phyloP scores from a whole-genome alignment of 2,113 vertebrate species.

The Grammomys dolichurus region DNA sequence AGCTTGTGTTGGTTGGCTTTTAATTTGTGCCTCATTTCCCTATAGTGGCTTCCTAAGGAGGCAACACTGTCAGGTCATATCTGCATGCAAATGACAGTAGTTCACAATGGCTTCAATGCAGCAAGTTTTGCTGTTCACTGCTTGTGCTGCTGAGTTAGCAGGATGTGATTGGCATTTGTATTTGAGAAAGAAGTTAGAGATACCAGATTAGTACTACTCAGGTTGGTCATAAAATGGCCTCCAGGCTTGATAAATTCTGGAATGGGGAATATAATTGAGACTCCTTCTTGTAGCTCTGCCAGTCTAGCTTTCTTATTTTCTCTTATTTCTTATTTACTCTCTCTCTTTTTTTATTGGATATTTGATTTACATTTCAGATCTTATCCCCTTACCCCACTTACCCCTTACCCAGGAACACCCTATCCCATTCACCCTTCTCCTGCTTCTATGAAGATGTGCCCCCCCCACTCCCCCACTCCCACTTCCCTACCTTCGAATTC shows the following conservation, averaged over 20 bases:
- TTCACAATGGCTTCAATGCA: conserved; percentile 3
- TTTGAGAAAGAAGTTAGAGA: not conserved
- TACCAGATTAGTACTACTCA: not conserved
- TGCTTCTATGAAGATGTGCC: too few species aligned
- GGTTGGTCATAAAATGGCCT: not conserved
- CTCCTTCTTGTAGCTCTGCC: not conserved
- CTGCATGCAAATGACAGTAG: not conserved
- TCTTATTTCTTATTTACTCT: not conserved
- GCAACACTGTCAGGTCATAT: not conserved
- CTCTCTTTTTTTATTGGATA: too few species aligned
- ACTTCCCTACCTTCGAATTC: too few species aligned
- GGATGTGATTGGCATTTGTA: rapidly evolving
- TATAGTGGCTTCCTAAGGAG: not conserved
- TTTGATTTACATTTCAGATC: too few species aligned
- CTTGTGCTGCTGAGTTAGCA: not conserved
- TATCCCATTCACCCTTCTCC: too few species aligned
- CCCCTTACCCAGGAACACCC: too few species aligned
- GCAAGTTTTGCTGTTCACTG: not conserved
- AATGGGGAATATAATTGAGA: not conserved
- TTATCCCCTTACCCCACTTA: too few species aligned
- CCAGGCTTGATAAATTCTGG: not conserved
- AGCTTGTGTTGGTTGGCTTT: conserved; percentile 15
- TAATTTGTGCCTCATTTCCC: not conserved
- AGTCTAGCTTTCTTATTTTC: not conserved
- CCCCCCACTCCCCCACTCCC: too few species aligned